Percentiles rank a stretch among this genome's conserved stretches.
These are phyloP conservation scores for Rhipidura dahli DNA, from an alignment of 2,113 vertebrate species.

Conservation along the genomic window DNA sequence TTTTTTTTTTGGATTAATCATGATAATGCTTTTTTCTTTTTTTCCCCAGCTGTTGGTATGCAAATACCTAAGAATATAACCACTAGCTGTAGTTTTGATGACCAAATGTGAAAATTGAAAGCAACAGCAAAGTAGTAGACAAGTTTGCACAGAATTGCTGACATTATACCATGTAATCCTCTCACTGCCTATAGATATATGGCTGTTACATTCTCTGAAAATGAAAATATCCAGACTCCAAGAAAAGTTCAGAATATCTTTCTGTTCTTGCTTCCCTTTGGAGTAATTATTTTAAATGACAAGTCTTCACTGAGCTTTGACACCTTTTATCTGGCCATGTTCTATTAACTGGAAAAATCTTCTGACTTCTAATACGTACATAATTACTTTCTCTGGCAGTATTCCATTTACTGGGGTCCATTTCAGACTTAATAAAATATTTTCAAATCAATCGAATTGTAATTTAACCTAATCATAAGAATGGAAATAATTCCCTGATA, in stretches of 20 bases:
- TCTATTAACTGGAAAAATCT: background rate
- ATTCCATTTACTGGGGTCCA: background rate
- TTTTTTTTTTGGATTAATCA: background rate
- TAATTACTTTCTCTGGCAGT: background rate
- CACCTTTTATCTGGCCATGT: background rate
- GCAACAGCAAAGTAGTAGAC: background rate
- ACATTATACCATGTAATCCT: background rate
- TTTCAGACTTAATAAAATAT: background rate
- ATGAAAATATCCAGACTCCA: background rate
- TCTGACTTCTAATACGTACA: background rate
- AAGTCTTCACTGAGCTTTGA: background rate
- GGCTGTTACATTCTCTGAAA: background rate
- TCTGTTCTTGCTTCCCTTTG: background rate
- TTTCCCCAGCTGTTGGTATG: background rate
- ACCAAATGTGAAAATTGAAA: background rate
- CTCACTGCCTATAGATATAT: background rate
- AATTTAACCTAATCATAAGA: background rate
- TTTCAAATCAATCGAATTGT: background rate
- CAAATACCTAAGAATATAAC: background rate
- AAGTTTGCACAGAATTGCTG: background rate
- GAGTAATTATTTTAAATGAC: background rate
- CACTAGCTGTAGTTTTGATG: background rate
- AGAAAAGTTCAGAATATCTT: background rate
- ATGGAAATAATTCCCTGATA: background rate
- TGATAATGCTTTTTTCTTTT: background rate